phyloP scores from a whole-genome alignment of 1,140 invertebrate species.

The Drosophila equinoxialis region DNA sequence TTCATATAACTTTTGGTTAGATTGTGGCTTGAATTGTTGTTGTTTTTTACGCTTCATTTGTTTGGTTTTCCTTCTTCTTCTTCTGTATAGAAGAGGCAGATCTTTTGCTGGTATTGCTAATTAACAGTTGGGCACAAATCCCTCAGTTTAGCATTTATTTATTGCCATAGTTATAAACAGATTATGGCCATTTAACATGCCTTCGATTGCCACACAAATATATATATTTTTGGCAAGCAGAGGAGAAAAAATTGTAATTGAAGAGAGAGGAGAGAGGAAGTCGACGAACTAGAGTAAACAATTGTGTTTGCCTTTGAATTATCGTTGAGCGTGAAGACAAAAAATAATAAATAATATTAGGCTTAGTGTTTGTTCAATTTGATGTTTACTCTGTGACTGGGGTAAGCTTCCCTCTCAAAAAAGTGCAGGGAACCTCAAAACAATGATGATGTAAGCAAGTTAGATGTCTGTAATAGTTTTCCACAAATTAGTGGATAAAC shows the following conservation, averaged over 20 bases:
- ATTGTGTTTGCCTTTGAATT: conserved; percentile 67
- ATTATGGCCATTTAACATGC: conserved; percentile 44
- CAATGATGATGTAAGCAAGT: background rate
- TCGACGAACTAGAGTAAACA: conserved; percentile 58
- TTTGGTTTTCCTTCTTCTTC: conserved; percentile 21
- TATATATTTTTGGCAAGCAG: background rate
- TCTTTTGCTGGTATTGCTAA: conserved; percentile 50
- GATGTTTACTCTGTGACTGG: conserved; percentile 33
- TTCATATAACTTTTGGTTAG: conserved; percentile 63
- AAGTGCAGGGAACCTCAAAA: conserved; percentile 17
- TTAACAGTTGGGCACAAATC: conserved; percentile 65
- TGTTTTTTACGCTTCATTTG: conserved; percentile 67
- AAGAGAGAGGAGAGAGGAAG: background rate
- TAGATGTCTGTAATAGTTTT: too few species aligned
- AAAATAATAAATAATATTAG: conserved; percentile 26
- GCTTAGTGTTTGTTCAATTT: conserved; percentile 44
- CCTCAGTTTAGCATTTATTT: conserved; percentile 50
- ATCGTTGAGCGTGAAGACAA: conserved; percentile 51
- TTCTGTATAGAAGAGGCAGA: conserved; percentile 13
- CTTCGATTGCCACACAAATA: conserved; percentile 31
- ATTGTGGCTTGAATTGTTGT: conserved; percentile 49
- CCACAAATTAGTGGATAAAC: too few species aligned
- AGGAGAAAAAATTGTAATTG: conserved; percentile 1
- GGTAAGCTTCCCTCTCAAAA: background rate
- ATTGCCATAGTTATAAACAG: conserved; percentile 53